phyloP scores from a whole-genome alignment of 2,113 vertebrate genomes.

The Acanthochromis polyacanthus region DNA sequence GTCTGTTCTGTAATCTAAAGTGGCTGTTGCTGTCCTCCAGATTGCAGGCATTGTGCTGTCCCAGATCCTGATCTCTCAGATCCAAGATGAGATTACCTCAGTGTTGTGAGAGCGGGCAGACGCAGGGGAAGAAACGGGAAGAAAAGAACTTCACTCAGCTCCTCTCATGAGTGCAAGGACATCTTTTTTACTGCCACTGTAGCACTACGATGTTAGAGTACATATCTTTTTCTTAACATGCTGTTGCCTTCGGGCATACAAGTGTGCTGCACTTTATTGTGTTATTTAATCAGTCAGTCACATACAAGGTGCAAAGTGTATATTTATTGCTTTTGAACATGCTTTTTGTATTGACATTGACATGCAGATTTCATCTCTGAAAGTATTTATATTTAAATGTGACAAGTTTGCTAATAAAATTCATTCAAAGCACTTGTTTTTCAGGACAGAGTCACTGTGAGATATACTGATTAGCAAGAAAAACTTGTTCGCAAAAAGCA shows the following conservation, averaged over 20 bases:
- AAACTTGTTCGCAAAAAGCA: not conserved
- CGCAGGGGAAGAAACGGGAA: constrained; percentile 16
- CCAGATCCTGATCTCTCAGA: constrained; percentile 86
- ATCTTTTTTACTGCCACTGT: constrained; percentile 36
- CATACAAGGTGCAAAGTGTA: constrained; percentile 35
- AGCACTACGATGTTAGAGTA: not conserved
- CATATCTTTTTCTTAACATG: constrained; percentile 24
- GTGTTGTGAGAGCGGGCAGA: constrained; percentile 65
- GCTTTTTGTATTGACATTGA: constrained; percentile 43
- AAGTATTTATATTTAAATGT: constrained; percentile 54
- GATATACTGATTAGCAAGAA: not conserved
- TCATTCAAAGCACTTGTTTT: not conserved
- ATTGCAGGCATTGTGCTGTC: constrained; percentile 86
- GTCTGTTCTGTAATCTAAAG: constrained; percentile 52
- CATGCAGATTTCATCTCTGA: constrained; percentile 24
- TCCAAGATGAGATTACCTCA: constrained; percentile 84
- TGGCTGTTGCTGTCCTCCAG: constrained; percentile 74
- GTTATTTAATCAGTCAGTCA: constrained; percentile 23
- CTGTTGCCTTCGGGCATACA: constrained; percentile 12
- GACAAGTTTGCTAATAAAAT: constrained; percentile 64
- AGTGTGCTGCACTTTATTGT: constrained; percentile 36
- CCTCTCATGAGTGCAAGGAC: constrained; percentile 42
- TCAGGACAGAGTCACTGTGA: not conserved
- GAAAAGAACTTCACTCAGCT: constrained; percentile 16
- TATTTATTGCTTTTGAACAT: constrained; percentile 54